Evolutionary conservation across 2,888 invertebrate species (phyloP).

Genomic region (Stenoptilia bipunctidactyla): DNA sequence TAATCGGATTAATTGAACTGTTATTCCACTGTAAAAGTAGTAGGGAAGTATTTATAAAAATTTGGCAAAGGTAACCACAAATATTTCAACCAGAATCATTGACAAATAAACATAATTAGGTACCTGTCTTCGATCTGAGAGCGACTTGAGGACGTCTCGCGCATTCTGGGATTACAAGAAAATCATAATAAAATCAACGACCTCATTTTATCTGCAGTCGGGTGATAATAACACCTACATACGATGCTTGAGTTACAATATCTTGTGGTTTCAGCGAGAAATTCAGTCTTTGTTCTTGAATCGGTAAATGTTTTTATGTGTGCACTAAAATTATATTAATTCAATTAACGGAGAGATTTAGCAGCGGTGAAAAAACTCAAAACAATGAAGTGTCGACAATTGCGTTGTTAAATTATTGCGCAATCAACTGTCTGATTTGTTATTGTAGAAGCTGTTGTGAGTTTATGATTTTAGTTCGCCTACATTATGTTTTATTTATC

Average conservation of each 20-base stretch:
- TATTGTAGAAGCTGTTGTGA: background rate
- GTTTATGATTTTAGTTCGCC: background rate
- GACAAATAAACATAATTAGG: background rate
- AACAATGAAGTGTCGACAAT: constrained; percentile 59
- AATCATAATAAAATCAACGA: constrained; percentile 27
- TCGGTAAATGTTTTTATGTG: constrained; percentile 51
- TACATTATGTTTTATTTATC: no score
- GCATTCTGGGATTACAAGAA: constrained; percentile 19
- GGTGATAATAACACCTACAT: constrained; percentile 3
- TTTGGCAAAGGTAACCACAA: background rate
- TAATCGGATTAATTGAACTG: no score
- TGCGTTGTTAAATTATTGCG: constrained; percentile 47
- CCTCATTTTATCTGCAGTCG: constrained; percentile 23
- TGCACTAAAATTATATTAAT: constrained; percentile 58
- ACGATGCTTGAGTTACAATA: constrained; percentile 39
- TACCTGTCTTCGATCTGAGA: constrained; percentile 5
- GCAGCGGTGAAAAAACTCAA: constrained; percentile 52
- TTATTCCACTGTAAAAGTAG: no score
- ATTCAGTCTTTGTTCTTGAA: constrained; percentile 57
- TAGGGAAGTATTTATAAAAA: background rate
- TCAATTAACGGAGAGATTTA: constrained; percentile 63
- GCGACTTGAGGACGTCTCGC: constrained; percentile 4
- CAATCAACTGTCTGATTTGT: constrained; percentile 48
- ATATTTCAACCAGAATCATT: background rate
- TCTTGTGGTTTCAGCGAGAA: constrained; percentile 55